These are phyloP conservation scores for Astyanax mexicanus DNA, from an alignment of 2,797 vertebrate genomes.

Conservation along the genomic window DNA sequence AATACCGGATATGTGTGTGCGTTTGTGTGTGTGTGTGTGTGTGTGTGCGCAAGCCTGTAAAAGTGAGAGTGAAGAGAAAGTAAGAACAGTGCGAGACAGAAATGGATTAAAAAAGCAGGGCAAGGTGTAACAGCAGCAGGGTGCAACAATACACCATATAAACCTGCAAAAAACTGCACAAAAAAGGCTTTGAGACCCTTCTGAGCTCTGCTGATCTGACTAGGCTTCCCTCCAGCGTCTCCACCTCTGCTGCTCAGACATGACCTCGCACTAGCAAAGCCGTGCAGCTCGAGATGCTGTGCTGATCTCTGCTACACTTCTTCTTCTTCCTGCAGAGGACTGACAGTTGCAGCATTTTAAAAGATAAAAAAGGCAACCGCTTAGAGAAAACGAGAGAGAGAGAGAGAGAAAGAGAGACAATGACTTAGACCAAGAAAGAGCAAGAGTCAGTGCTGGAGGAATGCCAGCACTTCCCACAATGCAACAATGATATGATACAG, in stretches of 20 bases:
- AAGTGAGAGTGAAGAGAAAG: slow-evolving; percentile 8
- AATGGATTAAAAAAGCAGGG: neutral
- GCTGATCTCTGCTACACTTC: neutral
- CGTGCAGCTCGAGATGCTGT: neutral
- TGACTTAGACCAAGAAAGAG: neutral
- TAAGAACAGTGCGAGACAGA: neutral
- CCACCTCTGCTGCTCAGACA: neutral
- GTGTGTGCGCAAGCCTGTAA: neutral
- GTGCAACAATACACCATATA: neutral
- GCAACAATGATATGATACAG: neutral
- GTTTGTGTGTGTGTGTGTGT: slow-evolving; percentile 1
- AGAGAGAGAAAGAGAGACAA: slow-evolving; percentile 24
- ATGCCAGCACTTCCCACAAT: neutral
- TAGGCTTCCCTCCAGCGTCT: slow-evolving; percentile 18
- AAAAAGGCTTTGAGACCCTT: slow-evolving; percentile 70
- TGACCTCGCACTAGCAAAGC: neutral
- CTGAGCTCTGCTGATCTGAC: neutral
- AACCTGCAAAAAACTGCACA: neutral
- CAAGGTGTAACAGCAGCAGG: neutral
- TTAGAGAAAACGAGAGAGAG: slow-evolving; percentile 48
- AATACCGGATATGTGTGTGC: slow-evolving; percentile 34
- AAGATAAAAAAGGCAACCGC: slow-evolving; percentile 15
- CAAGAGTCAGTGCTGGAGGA: neutral
- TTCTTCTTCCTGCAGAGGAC: neutral
- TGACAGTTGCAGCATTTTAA: neutral